These are phyloP conservation scores for Glaucomys volans DNA, from an alignment of 2,113 vertebrate genomes.

Conservation along the genomic window DNA sequence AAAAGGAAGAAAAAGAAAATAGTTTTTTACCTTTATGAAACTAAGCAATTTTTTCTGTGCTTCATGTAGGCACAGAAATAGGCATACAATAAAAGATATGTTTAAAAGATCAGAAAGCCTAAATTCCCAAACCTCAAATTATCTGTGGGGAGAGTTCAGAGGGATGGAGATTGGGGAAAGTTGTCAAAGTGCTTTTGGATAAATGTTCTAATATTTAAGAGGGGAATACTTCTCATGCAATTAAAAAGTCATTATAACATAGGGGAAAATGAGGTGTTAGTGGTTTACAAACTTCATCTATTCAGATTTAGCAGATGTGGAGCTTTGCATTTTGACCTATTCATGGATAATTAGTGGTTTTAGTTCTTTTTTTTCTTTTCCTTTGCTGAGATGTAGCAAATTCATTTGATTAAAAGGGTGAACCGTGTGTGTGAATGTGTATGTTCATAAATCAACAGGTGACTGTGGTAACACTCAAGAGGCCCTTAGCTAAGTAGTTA, in stretches of 20 bases:
- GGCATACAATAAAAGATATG: neutral
- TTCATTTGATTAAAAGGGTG: constrained; percentile 2
- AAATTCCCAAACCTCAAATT: neutral
- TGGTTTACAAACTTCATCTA: constrained; percentile 39
- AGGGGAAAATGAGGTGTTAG: constrained; percentile 59
- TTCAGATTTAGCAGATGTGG: constrained; percentile 14
- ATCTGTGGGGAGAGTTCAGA: neutral
- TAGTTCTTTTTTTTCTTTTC: neutral
- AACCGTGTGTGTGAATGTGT: neutral
- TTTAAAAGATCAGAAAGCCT: neutral
- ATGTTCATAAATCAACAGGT: neutral
- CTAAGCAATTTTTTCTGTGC: neutral
- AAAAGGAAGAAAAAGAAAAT: neutral
- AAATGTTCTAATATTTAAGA: constrained; percentile 12
- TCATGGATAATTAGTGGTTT: constrained; percentile 58
- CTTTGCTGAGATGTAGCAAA: constrained; percentile 41
- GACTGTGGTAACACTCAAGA: neutral
- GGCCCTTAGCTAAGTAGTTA: neutral
- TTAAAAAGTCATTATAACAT: constrained; percentile 58
- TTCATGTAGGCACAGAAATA: neutral
- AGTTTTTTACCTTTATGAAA: no score
- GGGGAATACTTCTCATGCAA: constrained; percentile 31
- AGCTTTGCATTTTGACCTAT: constrained; percentile 5
- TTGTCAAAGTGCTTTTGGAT: neutral
- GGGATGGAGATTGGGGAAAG: neutral